Conservation (phyloP, 2,797 vertebrate species). For the Coregonus sp. region DNA sequence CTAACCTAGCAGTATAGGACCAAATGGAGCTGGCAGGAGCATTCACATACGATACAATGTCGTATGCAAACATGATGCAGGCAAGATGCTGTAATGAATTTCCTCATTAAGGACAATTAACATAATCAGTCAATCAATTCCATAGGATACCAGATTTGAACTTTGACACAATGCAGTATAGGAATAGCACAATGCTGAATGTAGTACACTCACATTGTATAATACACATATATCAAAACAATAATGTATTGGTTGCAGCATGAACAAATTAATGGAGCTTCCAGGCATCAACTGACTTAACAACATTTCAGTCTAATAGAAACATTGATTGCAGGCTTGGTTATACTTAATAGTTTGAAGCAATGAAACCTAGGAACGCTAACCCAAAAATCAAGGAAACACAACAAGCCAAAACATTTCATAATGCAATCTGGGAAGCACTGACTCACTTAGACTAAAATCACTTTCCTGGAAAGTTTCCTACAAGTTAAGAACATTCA, state of each 20-base stretch:
- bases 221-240: neutral
- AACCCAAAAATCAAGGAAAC: neutral
- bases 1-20: constrained; percentile 14
- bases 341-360: neutral
- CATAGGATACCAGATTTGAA: neutral
- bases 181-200: constrained; percentile 28
- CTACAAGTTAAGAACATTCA: neutral
- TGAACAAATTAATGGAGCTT: constrained; percentile 36
- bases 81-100: neutral
- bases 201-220: constrained; percentile 21
- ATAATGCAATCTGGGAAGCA: neutral
- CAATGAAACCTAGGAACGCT: neutral
- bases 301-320: constrained; percentile 44
- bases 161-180: constrained; percentile 32
- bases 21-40: constrained; percentile 36
- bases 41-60: neutral
- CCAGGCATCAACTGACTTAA: constrained; percentile 39
- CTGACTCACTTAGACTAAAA: neutral
- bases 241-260: constrained; percentile 22
- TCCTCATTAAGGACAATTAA: neutral
- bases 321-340: constrained; percentile 61
- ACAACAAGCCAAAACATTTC: neutral
- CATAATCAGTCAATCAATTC: neutral
- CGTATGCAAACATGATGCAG: neutral
- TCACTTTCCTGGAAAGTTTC: neutral